Conservation (phyloP, 2,888 invertebrate species). For the Hirtodrosophila histrioides region DNA sequence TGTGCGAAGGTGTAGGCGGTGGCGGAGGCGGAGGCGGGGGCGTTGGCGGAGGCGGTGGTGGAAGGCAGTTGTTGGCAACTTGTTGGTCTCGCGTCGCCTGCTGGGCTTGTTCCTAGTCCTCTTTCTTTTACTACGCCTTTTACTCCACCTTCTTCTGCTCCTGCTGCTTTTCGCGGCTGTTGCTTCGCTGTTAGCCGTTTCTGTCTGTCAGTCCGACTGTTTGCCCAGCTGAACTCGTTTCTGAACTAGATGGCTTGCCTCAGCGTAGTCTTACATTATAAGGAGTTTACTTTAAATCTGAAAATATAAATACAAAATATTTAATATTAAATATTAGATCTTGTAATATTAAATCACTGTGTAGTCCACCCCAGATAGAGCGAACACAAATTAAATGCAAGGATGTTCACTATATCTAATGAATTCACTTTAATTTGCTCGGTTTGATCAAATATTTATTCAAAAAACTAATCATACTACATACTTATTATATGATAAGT, state of each 20-base stretch:
- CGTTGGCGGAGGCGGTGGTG: constrained; percentile 9
- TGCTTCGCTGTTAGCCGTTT: constrained; percentile 21
- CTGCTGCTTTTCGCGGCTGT: constrained; percentile 7
- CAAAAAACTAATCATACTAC: too few relatives aligned
- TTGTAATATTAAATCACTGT: too few relatives aligned
- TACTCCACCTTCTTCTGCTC: neutral
- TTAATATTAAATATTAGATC: too few relatives aligned
- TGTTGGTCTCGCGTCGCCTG: constrained; percentile 34
- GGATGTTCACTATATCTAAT: too few relatives aligned
- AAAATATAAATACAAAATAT: constrained; percentile 7
- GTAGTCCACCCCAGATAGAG: too few relatives aligned
- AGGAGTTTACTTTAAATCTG: constrained; percentile 29
- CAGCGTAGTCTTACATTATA: constrained; percentile 64
- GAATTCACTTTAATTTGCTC: too few relatives aligned
- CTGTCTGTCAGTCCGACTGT: constrained; percentile 7
- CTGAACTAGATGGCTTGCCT: constrained; percentile 15
- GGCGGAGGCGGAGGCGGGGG: constrained; percentile 5
- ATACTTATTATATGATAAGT: too few relatives aligned
- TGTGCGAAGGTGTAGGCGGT: constrained; percentile 8
- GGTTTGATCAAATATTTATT: too few relatives aligned
- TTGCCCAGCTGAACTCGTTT: constrained; percentile 30
- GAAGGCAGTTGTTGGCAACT: constrained; percentile 42
- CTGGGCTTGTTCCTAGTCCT: neutral
- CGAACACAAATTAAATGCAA: too few relatives aligned
- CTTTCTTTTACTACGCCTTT: constrained; percentile 2